phyloP scores from a whole-genome alignment of 1,140 invertebrate genomes.

The Hyphantria cunea region DNA sequence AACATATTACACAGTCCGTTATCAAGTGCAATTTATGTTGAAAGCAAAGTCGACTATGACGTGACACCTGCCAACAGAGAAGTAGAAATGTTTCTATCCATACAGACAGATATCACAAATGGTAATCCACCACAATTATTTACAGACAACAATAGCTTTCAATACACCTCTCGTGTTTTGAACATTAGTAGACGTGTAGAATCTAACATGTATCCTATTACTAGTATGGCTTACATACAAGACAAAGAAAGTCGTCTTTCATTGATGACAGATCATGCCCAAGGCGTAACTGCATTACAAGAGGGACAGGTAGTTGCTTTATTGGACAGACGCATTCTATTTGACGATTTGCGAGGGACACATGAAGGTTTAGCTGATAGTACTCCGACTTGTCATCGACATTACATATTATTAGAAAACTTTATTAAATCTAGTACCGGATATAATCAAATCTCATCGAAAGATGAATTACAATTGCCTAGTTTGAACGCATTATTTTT shows the following conservation, averaged over 20 bases:
- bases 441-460: conserved; percentile 37
- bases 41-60: conserved; percentile 88
- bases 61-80: conserved; percentile 87
- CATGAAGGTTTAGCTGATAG: conserved; percentile 96
- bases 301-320: conserved; percentile 93
- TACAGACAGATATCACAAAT: conserved; percentile 88
- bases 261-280: conserved; percentile 91
- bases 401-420: conserved; percentile 91
- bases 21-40: conserved; percentile 85
- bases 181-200: conserved; percentile 83
- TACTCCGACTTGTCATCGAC: conserved; percentile 88
- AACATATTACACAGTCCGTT: conserved; percentile 82
- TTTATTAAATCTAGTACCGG: conserved; percentile 51
- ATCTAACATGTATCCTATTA: conserved; percentile 95
- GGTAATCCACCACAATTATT: conserved; percentile 88
- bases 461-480: conserved; percentile 60
- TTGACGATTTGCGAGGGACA: conserved; percentile 93
- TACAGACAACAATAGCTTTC: conserved; percentile 94
- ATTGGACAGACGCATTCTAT: conserved; percentile 91
- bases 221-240: conserved; percentile 91
- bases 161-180: conserved; percentile 66
- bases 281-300: conserved; percentile 91
- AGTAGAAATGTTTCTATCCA: conserved; percentile 91
- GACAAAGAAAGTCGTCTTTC: conserved; percentile 88
- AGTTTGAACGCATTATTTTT: conserved; percentile 88